Conservation (phyloP, 2,797 vertebrate genomes). For the Macropodus opercularis region DNA sequence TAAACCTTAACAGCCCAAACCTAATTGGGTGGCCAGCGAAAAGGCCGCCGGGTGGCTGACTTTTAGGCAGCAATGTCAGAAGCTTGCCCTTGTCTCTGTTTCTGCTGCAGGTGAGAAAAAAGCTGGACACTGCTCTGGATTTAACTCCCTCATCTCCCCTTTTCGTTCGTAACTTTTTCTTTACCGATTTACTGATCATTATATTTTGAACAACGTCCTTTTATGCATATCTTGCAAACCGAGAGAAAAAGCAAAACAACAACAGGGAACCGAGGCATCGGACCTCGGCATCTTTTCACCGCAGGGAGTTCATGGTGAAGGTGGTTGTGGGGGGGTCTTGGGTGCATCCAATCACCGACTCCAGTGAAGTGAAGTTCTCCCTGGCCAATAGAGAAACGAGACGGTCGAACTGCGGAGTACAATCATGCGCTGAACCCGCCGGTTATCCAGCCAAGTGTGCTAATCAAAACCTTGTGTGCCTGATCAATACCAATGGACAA, state of each 20-base stretch:
- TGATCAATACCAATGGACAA: constrained; percentile 82
- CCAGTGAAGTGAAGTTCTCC: constrained; percentile 71
- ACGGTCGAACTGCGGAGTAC: constrained; percentile 53
- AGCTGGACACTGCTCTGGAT: constrained; percentile 61
- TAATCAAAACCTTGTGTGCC: constrained; percentile 78
- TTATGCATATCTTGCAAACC: no score
- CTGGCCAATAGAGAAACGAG: constrained; percentile 57
- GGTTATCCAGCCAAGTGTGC: constrained; percentile 77
- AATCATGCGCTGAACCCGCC: constrained; percentile 63
- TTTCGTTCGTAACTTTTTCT: constrained; percentile 68
- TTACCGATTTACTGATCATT: constrained; percentile 5
- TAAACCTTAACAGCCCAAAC: constrained; percentile 79
- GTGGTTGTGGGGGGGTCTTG: constrained; percentile 21
- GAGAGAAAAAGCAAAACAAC: constrained; percentile 60
- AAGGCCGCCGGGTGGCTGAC: constrained; percentile 67
- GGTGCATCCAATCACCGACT: constrained; percentile 71
- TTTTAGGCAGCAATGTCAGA: constrained; percentile 68
- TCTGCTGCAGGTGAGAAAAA: constrained; percentile 72
- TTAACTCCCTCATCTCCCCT: constrained; percentile 60
- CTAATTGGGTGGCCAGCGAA: constrained; percentile 80
- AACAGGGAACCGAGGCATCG: constrained; percentile 46
- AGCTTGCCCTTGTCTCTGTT: constrained; percentile 61
- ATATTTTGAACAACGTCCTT: no score
- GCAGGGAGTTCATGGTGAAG: background rate
- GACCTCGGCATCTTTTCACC: constrained; percentile 42